Percentiles rank a stretch among this genome's conserved stretches.
Conservation (phyloP, 2,888 invertebrate species). For the Cosmopolites sordidus region DNA sequence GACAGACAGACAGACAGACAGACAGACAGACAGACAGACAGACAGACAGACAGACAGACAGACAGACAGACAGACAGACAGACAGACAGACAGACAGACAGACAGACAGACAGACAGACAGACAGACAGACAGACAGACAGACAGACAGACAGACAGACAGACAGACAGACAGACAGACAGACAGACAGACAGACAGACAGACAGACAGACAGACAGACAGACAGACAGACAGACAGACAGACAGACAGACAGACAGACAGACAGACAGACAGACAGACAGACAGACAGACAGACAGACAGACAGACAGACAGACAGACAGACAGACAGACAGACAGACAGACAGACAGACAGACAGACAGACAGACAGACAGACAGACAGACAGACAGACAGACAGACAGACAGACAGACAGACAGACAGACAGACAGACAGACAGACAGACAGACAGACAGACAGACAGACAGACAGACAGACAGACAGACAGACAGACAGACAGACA, state of each 20-base stretch:
- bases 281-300: constrained; percentile 24
- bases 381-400: constrained; percentile 24
- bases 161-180: constrained; percentile 22
- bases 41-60: constrained; percentile 16
- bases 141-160: constrained; percentile 23
- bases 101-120: constrained; percentile 22
- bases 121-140: constrained; percentile 24
- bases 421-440: constrained; percentile 23
- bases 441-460: constrained; percentile 24
- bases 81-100: constrained; percentile 23
- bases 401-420: constrained; percentile 22
- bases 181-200: constrained; percentile 24
- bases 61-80: constrained; percentile 24
- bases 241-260: constrained; percentile 23
- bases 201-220: constrained; percentile 23
- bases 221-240: constrained; percentile 24
- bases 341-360: constrained; percentile 21
- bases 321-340: constrained; percentile 24
- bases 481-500: constrained; percentile 23
- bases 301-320: constrained; percentile 23
- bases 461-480: constrained; percentile 23
- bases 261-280: constrained; percentile 24
- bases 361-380: constrained; percentile 12
- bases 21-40: constrained; percentile 19
- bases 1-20: constrained; percentile 23